Conservation (phyloP, 2,113 vertebrate genomes). For the Tympanuchus pallidicinctus region DNA sequence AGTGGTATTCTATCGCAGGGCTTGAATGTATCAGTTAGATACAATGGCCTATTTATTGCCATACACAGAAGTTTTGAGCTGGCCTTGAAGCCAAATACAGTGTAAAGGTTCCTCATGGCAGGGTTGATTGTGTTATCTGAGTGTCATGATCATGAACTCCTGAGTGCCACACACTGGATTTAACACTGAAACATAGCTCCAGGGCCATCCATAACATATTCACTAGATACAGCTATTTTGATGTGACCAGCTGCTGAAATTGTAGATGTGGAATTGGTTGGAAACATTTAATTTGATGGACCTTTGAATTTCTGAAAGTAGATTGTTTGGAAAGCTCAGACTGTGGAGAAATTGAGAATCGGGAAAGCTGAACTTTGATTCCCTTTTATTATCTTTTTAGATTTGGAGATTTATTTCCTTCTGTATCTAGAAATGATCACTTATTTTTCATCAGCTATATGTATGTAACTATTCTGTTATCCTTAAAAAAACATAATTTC, state of each 20-base stretch:
- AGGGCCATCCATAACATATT: not conserved
- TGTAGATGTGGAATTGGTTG: not conserved
- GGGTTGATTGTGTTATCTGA: not conserved
- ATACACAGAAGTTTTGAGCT: not conserved
- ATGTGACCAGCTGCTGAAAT: not conserved
- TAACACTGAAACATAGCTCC: not conserved
- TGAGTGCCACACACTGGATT: not conserved
- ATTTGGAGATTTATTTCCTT: not conserved
- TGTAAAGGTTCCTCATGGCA: accelerated
- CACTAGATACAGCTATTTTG: not conserved
- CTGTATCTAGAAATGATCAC: not conserved
- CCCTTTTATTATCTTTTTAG: not conserved
- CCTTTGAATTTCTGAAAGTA: not conserved
- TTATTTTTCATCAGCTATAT: not conserved
- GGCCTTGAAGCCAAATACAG: not conserved
- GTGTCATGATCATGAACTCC: not conserved
- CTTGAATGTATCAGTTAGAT: not conserved
- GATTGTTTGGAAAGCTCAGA: not conserved
- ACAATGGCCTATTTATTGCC: not conserved
- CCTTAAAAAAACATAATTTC: not conserved
- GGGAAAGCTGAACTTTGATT: not conserved
- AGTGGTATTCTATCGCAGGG: not conserved
- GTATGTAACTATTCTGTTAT: not conserved
- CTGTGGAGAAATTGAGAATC: not conserved
- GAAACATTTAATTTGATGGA: not conserved